phyloP scores from a whole-genome alignment of 2,888 invertebrate genomes.

The Thyatira batis region DNA sequence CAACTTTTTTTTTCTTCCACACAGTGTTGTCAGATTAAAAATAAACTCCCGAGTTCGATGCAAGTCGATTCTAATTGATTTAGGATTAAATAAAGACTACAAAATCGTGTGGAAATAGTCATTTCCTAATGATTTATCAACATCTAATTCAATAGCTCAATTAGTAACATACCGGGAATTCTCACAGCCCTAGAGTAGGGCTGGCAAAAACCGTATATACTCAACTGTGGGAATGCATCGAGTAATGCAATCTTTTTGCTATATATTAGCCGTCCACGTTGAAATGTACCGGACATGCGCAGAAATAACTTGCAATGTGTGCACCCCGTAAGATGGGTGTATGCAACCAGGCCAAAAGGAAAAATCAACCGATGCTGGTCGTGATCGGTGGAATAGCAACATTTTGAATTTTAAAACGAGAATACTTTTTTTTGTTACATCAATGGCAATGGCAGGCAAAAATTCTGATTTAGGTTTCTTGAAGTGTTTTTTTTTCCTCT shows the following conservation, averaged over 20 bases:
- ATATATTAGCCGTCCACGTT: constrained; percentile 43
- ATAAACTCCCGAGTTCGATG: background rate
- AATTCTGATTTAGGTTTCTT: constrained; percentile 13
- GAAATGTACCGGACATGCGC: constrained; percentile 40
- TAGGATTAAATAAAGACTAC: background rate
- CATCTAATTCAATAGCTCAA: constrained; percentile 26
- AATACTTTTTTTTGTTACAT: constrained; percentile 25
- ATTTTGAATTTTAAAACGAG: constrained; percentile 49
- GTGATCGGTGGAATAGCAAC: constrained; percentile 40
- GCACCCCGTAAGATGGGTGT: constrained; percentile 33
- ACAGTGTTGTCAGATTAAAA: background rate
- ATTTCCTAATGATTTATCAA: constrained; percentile 10
- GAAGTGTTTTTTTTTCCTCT: too few species aligned
- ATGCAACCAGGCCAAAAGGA: constrained; percentile 32
- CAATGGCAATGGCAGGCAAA: constrained; percentile 16
- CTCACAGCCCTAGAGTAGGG: constrained; percentile 39
- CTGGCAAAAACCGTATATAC: constrained; percentile 50
- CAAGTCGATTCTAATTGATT: background rate
- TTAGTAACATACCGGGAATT: constrained; percentile 35
- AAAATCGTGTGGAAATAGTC: constrained; percentile 13
- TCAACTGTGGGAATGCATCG: constrained; percentile 69
- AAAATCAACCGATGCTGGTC: constrained; percentile 14
- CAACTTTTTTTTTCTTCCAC: background rate
- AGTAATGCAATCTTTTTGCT: constrained; percentile 70
- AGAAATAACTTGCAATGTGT: constrained; percentile 35